These are phyloP conservation scores for Ailurus styani DNA, from an alignment of 2,113 vertebrate genomes.

Conservation along the genomic window DNA sequence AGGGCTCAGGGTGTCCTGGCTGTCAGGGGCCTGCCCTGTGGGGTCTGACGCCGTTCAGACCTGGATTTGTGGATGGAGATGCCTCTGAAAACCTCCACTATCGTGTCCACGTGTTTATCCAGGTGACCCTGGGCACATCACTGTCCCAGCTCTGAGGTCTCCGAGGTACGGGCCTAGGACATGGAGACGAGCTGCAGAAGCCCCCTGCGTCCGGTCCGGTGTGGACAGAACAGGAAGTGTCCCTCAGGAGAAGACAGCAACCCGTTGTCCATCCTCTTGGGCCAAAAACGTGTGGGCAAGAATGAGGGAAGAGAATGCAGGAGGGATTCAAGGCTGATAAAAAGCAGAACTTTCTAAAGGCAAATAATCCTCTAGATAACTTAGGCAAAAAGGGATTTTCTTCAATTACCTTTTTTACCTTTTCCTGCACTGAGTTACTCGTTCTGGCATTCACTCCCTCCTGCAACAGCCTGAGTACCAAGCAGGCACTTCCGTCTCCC, in stretches of 20 bases:
- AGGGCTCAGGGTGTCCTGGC: not conserved
- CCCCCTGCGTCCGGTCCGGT: no score
- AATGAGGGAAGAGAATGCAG: not conserved
- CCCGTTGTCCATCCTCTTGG: not conserved
- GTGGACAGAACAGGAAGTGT: not conserved
- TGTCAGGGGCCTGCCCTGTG: not conserved
- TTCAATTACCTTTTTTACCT: slow-evolving; percentile 41
- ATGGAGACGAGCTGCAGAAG: not conserved
- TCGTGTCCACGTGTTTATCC: not conserved
- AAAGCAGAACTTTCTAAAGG: slow-evolving; percentile 54
- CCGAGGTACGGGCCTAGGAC: not conserved
- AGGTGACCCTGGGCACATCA: not conserved
- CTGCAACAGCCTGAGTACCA: slow-evolving; percentile 58
- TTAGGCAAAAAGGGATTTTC: slow-evolving; percentile 34
- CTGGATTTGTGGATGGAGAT: not conserved
- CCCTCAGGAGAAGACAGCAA: not conserved
- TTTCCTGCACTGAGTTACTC: slow-evolving; percentile 47
- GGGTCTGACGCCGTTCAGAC: not conserved
- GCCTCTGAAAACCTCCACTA: not conserved
- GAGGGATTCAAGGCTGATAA: not conserved
- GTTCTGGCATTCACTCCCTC: slow-evolving; percentile 59
- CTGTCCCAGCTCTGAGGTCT: not conserved
- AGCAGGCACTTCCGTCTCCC: slow-evolving; percentile 64
- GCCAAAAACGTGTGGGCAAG: not conserved
- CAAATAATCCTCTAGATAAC: slow-evolving; percentile 35